Evolutionary conservation across 2,888 invertebrate species (phyloP).

Genomic region (Diaprepes abbreviatus): DNA sequence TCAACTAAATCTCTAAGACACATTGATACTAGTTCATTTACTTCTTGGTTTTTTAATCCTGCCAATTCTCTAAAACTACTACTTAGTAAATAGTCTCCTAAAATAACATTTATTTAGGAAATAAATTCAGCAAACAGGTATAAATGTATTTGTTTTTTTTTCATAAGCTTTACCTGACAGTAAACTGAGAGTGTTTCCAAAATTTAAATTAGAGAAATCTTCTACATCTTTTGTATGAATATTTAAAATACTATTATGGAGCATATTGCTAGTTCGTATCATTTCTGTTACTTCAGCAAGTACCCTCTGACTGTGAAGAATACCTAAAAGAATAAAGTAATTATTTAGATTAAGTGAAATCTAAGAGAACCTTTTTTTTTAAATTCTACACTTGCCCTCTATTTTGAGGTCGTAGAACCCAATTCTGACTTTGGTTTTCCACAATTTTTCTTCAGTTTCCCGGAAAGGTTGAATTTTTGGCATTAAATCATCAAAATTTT

Average conservation of each 20-base stretch:
- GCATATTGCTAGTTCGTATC: slow-evolving; percentile 92
- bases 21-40: slow-evolving; percentile 89
- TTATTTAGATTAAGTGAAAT: too few relatives aligned
- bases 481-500: too few relatives aligned
- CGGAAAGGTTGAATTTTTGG: too few relatives aligned
- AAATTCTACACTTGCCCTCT: too few relatives aligned
- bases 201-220: slow-evolving; percentile 81
- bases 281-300: slow-evolving; percentile 87
- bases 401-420: too few relatives aligned
- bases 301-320: slow-evolving; percentile 87
- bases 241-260: slow-evolving; percentile 87
- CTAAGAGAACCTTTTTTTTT: too few relatives aligned
- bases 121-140: too few relatives aligned
- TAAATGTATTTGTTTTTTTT: too few relatives aligned
- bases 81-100: slow-evolving; percentile 88
- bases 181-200: slow-evolving; percentile 92
- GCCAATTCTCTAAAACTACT: slow-evolving; percentile 82
- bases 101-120: too few relatives aligned
- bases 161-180: slow-evolving; percentile 26
- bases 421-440: too few relatives aligned
- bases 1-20: slow-evolving; percentile 90
- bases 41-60: slow-evolving; percentile 80
- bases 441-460: too few relatives aligned
- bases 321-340: slow-evolving; percentile 66
- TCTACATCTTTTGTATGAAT: slow-evolving; percentile 72